These are phyloP conservation scores for Ctenopoma kingsleyae DNA, from an alignment of 2,797 vertebrate genomes.

Conservation along the genomic window DNA sequence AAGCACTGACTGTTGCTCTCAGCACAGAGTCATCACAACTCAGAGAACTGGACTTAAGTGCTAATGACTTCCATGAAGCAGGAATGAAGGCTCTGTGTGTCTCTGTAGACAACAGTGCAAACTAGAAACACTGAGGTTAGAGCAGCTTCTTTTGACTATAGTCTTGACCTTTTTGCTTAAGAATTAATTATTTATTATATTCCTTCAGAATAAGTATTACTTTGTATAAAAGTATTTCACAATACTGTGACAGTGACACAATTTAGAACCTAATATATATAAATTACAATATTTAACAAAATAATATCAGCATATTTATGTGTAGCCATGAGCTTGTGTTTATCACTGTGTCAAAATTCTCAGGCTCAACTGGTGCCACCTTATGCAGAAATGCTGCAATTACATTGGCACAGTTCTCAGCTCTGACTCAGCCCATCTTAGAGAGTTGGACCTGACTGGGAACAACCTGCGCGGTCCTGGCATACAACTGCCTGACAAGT, in stretches of 20 bases:
- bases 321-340: too few species aligned
- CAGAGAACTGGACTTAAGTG: constrained; percentile 54
- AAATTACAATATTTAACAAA: too few species aligned
- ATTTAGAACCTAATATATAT: too few species aligned
- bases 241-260: too few species aligned
- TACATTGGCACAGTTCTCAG: constrained; percentile 44
- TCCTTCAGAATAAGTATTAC: too few species aligned
- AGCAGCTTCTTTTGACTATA: not conserved
- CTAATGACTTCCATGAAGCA: constrained; percentile 39
- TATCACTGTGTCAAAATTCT: not conserved
- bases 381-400: constrained; percentile 48
- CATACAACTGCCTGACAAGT: constrained; percentile 31
- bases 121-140: constrained; percentile 52
- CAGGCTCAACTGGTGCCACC: constrained; percentile 46
- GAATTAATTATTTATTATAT: too few species aligned
- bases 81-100: constrained; percentile 38
- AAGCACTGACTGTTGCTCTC: constrained; percentile 40
- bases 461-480: constrained; percentile 48
- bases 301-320: too few species aligned
- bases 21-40: constrained; percentile 38
- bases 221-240: too few species aligned
- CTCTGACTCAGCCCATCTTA: constrained; percentile 16
- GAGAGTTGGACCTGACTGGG: constrained; percentile 48
- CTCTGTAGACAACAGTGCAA: constrained; percentile 43
- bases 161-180: too few species aligned